A percentile compares a stretch with the other conserved stretches of the same genome.
Conservation (phyloP, 2,888 invertebrate species). For the Chrysolina haemoptera region DNA sequence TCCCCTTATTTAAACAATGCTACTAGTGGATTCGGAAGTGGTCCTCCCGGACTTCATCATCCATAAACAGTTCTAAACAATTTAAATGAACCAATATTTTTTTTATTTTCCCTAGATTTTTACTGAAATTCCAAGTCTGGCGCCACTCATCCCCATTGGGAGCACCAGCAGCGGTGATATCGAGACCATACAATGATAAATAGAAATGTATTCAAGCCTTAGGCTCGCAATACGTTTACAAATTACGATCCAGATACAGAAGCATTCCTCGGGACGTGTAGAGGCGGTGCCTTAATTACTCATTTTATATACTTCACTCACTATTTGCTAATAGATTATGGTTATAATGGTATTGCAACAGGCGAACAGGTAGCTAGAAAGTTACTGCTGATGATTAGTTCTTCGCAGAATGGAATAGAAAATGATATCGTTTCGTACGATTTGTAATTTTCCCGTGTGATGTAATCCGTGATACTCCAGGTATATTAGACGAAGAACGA, state of each 20-base stretch:
- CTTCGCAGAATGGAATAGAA: not conserved
- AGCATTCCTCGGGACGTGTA: slow-evolving; percentile 68
- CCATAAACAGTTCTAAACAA: too few species aligned
- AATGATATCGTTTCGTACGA: not conserved
- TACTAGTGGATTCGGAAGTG: too few species aligned
- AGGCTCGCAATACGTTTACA: slow-evolving; percentile 66
- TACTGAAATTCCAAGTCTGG: not conserved
- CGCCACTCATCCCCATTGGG: slow-evolving; percentile 11
- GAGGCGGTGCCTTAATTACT: slow-evolving; percentile 69
- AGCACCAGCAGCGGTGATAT: slow-evolving; percentile 42
- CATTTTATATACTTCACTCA: slow-evolving; percentile 67
- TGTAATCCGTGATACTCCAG: not conserved
- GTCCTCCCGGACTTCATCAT: too few species aligned
- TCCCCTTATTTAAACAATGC: too few species aligned
- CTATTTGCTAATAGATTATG: slow-evolving; percentile 67
- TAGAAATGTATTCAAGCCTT: slow-evolving; percentile 66
- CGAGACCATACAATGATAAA: slow-evolving; percentile 63
- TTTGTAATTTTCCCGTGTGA: slow-evolving; percentile 2
- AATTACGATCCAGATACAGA: slow-evolving; percentile 69
- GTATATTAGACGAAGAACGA: not conserved
- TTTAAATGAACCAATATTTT: too few species aligned
- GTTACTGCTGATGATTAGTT: slow-evolving; percentile 1
- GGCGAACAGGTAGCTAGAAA: slow-evolving; percentile 27
- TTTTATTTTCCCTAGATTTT: too few species aligned
- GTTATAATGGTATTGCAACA: slow-evolving; percentile 43